Base-by-base conservation (phyloP, 2,113 vertebrate genomes). In the Guaruba guarouba region DNA sequence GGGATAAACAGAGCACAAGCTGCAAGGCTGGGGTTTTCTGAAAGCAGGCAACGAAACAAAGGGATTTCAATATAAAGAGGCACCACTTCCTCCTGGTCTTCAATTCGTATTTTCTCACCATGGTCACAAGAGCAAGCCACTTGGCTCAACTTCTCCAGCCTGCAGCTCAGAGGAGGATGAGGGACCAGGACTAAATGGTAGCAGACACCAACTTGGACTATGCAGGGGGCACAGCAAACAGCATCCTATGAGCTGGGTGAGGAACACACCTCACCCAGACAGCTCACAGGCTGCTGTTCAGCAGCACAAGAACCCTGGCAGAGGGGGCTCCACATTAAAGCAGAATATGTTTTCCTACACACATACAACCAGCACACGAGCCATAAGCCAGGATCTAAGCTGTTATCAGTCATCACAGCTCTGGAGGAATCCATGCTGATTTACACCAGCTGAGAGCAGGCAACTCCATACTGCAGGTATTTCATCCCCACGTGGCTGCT, bases 151-250 rank as follows among this genome's bases (percentile, higher is more conserved):
- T 11, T 52, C 68, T 43, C 48, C 71, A 54, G 41, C 4, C n/a
- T 80, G 51, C 33, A 67, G 67, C 31, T 64, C 52, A 41, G 19
- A 35, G 33, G 9, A 67, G 15, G 7, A 3, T 22, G 16, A 81
- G 12, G 28, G 35, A 77, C 13, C 13, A 61, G 69, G 66, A 25
- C 9, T 8, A 15, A 31, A 41, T 5, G 15, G 18, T 3, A 70
- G 20, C 55, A 80, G 39, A 41, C 33, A 35, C 16, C 1, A 1
- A 86, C 22, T 8, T 49, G 31, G 52, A 23, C 39, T 10, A 6
- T 3, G 3, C 0, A 0, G 2, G 6, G 9, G 22, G 2, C 18
- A 92, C 37, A 64, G 23, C 6, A 49, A 66, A 11, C 54, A 37
- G 57, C 13, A 70, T 31, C 41, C 28, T 7, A 8, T 0, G 1